phyloP scores from a whole-genome alignment of 2,888 invertebrate species.

The Hyles lineata region DNA sequence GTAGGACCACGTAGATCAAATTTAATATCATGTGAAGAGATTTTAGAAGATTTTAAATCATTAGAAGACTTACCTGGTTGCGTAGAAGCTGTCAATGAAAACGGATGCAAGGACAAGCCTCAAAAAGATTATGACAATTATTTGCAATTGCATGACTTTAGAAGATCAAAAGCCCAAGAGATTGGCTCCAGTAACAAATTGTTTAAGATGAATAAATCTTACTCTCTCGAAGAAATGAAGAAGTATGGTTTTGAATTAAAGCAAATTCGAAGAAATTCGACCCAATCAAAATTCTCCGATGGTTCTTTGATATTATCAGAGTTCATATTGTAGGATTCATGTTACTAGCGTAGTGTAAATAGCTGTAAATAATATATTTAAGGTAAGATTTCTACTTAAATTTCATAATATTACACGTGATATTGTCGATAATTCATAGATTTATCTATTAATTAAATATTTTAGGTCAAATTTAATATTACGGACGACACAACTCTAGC shows the following conservation, averaged over 20 bases:
- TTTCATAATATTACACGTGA: neutral
- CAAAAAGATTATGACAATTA: constrained; percentile 43
- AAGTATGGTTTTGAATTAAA: constrained; percentile 60
- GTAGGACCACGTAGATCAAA: constrained; percentile 45
- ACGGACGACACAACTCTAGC: constrained; percentile 94
- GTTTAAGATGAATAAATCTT: constrained; percentile 60
- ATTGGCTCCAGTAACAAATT: constrained; percentile 48
- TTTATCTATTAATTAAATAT: constrained; percentile 20
- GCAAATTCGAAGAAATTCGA: constrained; percentile 41
- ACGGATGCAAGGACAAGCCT: constrained; percentile 35
- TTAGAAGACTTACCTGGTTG: constrained; percentile 54
- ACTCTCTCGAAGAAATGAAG: constrained; percentile 64
- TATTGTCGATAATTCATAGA: neutral
- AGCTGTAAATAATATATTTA: constrained; percentile 39
- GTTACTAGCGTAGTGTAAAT: constrained; percentile 39
- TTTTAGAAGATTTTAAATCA: constrained; percentile 67
- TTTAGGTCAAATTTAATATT: constrained; percentile 91
- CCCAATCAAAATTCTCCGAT: constrained; percentile 52
- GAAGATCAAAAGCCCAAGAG: constrained; percentile 65
- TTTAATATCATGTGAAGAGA: constrained; percentile 57
- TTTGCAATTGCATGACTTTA: constrained; percentile 66
- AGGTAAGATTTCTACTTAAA: constrained; percentile 31
- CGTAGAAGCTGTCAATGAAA: constrained; percentile 40
- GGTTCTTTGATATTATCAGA: constrained; percentile 67
- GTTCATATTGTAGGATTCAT: constrained; percentile 64